These are phyloP conservation scores for Platichthys flesus DNA, from an alignment of 2,113 vertebrate species.

Conservation along the genomic window DNA sequence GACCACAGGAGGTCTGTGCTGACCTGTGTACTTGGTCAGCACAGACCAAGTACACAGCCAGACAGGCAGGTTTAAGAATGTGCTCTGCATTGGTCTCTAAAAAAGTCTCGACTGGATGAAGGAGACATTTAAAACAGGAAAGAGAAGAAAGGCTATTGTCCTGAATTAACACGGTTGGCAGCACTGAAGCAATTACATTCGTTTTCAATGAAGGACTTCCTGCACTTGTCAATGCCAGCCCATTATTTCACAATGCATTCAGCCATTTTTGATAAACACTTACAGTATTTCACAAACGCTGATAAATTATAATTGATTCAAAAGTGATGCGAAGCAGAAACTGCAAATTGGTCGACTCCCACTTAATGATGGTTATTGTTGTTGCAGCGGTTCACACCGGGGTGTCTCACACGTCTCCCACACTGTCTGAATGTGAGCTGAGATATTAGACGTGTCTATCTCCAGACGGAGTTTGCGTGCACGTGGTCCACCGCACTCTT, in stretches of 20 bases:
- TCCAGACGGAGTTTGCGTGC: neutral
- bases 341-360: neutral
- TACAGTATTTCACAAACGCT: neutral
- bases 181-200: neutral
- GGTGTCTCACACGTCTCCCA: conserved; percentile 56
- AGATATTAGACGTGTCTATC: neutral
- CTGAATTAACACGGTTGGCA: neutral
- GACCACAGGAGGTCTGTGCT: too few species aligned
- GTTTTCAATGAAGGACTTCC: neutral
- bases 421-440: conserved; percentile 13
- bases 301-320: too few species aligned
- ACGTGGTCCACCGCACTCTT: neutral
- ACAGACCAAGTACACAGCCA: too few species aligned
- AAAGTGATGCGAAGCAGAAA: neutral
- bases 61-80: too few species aligned
- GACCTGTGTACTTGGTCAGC: too few species aligned
- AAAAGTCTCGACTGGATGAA: neutral
- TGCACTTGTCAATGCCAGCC: neutral
- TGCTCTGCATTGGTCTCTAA: too few species aligned
- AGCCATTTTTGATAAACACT: neutral
- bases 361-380: neutral
- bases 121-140: neutral
- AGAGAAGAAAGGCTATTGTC: neutral
- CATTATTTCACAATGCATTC: neutral
- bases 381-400: conserved; percentile 14